These are phyloP conservation scores for Poecilia gillii DNA, from an alignment of 2,797 vertebrate genomes.

Conservation along the genomic window DNA sequence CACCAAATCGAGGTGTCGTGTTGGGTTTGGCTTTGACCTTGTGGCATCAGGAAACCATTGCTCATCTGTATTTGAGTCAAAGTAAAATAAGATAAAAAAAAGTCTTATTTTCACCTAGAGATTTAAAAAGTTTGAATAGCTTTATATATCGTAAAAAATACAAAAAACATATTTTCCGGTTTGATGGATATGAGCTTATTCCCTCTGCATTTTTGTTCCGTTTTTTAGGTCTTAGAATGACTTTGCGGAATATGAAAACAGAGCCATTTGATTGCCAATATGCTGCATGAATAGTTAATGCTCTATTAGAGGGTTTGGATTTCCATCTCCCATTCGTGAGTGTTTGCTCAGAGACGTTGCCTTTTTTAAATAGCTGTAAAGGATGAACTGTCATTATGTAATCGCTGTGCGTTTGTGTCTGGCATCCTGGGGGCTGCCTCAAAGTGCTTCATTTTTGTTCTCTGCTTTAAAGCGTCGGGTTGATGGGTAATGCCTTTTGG, in stretches of 20 bases:
- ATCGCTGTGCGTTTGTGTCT: constrained; percentile 44
- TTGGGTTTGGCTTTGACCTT: neutral
- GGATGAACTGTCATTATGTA: constrained; percentile 64
- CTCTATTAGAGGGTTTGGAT: constrained; percentile 48
- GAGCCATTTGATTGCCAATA: constrained; percentile 56
- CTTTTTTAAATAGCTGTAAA: constrained; percentile 63
- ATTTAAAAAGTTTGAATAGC: neutral
- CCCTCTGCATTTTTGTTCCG: constrained; percentile 17
- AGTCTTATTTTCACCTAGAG: too few relatives aligned
- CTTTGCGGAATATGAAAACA: constrained; percentile 42
- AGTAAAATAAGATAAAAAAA: neutral
- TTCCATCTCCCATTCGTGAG: constrained; percentile 48
- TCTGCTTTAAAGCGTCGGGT: constrained; percentile 30
- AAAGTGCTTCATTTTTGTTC: constrained; percentile 49
- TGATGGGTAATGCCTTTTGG: constrained; percentile 40
- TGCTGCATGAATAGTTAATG: constrained; percentile 71
- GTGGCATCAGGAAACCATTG: neutral
- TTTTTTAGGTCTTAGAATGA: constrained; percentile 22
- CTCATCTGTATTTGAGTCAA: neutral
- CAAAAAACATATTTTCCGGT: constrained; percentile 4
- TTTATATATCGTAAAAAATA: neutral
- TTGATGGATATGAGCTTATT: constrained; percentile 19
- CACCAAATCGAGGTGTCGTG: neutral
- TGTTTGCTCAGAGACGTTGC: constrained; percentile 63
- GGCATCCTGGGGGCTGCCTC: constrained; percentile 57